Conservation (phyloP, 2,797 vertebrate species). For the Platalea minor region DNA sequence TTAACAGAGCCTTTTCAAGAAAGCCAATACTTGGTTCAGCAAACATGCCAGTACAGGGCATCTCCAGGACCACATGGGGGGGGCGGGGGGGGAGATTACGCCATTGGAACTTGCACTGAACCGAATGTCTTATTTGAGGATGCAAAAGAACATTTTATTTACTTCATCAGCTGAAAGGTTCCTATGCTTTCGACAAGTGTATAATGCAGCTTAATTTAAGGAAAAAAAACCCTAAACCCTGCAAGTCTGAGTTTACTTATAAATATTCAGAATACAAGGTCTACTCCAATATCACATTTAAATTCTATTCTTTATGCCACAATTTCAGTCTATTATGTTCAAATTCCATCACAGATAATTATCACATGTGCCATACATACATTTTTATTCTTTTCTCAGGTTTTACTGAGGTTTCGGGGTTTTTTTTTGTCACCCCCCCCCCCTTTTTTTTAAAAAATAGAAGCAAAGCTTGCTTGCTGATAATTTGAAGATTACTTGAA, state of each 20-base stretch:
- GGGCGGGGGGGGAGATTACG: too few species aligned
- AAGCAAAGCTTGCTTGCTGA: background rate
- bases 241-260: background rate
- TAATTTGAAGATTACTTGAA: background rate
- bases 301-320: background rate
- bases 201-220: background rate
- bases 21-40: background rate
- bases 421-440: too few species aligned
- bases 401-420: background rate
- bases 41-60: background rate
- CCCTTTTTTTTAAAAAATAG: background rate
- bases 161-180: background rate
- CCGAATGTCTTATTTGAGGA: background rate
- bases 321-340: background rate
- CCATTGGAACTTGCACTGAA: background rate
- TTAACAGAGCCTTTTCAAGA: background rate
- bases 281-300: background rate
- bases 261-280: background rate
- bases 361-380: background rate
- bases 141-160: background rate
- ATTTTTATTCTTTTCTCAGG: background rate
- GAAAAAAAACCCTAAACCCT: background rate
- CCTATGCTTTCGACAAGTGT: background rate
- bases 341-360: background rate
- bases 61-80: background rate